A percentile compares a stretch with the other conserved stretches of the same genome.
Evolutionary conservation across 2,113 vertebrate species (phyloP).

Genomic region (Phylloscopus trochiloides): DNA sequence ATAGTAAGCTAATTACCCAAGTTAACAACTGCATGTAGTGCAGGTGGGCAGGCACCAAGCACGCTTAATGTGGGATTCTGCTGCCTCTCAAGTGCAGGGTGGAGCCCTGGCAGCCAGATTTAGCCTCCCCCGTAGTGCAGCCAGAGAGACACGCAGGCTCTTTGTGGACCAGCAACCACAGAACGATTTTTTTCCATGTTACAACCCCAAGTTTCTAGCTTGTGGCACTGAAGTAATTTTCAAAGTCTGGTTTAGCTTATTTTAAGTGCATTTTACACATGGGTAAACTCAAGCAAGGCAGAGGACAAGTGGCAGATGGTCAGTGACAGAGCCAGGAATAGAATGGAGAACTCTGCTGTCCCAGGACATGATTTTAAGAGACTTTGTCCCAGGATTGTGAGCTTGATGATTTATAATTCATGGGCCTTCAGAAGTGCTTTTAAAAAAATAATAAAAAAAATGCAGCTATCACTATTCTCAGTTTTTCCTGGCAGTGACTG

Average conservation of each 20-base stretch:
- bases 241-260: conserved; percentile 6
- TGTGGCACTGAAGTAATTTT: conserved; percentile 14
- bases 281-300: conserved; percentile 9
- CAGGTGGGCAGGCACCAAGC: conserved; percentile 4
- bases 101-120: conserved; percentile 14
- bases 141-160: neutral
- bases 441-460: neutral
- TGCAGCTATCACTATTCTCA: neutral
- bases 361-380: neutral
- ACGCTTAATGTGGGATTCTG: neutral
- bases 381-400: neutral
- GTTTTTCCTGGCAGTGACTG: neutral
- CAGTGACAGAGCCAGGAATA: neutral
- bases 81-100: neutral
- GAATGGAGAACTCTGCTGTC: neutral
- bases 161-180: neutral
- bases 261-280: conserved; percentile 19
- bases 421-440: neutral
- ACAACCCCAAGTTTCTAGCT: conserved; percentile 21
- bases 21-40: neutral
- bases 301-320: conserved; percentile 52
- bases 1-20: neutral
- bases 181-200: neutral
- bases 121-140: neutral
- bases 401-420: neutral